Evolutionary conservation across 2,888 invertebrate species (phyloP).

Genomic region (Cosmorhoe ocellata): DNA sequence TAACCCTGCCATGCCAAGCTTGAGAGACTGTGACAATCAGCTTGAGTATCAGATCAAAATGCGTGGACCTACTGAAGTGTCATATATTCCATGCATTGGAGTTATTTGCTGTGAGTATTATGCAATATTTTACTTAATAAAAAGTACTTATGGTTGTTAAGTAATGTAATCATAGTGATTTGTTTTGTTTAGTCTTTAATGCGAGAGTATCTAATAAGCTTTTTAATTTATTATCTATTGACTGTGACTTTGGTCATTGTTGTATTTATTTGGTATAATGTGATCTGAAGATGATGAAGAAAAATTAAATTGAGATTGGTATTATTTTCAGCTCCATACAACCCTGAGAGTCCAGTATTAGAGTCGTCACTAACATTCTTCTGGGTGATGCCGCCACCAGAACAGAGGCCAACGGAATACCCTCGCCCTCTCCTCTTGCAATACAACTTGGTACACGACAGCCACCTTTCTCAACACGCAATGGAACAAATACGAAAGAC

Average conservation of each 20-base stretch:
- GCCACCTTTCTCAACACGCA: conserved; percentile 89
- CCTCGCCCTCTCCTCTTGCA: conserved; percentile 95
- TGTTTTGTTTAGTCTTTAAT: too few species aligned
- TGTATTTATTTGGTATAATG: too few species aligned
- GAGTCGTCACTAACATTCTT: conserved; percentile 93
- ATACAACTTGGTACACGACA: conserved; percentile 92
- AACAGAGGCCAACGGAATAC: conserved; percentile 95
- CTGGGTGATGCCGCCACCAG: conserved; percentile 98
- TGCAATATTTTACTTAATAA: too few species aligned
- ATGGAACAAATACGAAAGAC: conserved; percentile 93
- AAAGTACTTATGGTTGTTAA: too few species aligned
- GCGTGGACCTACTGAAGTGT: conserved; percentile 94
- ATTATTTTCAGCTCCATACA: conserved; percentile 88
- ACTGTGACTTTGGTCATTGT: too few species aligned
- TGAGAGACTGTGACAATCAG: conserved; percentile 95
- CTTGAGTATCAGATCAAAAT: conserved; percentile 97
- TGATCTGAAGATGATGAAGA: too few species aligned
- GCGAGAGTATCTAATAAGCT: too few species aligned
- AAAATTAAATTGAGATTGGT: not conserved
- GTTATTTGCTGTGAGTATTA: conserved; percentile 92
- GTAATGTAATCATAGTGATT: too few species aligned
- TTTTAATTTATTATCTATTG: too few species aligned
- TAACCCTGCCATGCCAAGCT: conserved; percentile 92
- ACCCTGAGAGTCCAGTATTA: conserved; percentile 89
- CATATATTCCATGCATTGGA: conserved; percentile 96